A percentile compares a stretch with the other conserved stretches of the same genome.
Evolutionary conservation across 1,140 invertebrate genomes (phyloP).

Genomic region (Coboldia fuscipes): DNA sequence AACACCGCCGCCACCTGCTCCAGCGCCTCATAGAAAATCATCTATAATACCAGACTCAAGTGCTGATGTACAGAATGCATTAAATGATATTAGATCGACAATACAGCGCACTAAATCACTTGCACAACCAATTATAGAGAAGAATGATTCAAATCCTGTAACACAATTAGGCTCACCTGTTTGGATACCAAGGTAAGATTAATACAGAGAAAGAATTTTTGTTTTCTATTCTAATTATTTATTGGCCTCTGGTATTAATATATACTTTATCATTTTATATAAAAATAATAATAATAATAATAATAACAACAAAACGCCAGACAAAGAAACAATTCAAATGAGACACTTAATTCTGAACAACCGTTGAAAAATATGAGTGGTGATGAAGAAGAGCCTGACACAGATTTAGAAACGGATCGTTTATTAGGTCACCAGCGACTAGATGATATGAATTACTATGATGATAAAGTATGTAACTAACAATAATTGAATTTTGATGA

Average conservation of each 20-base stretch:
- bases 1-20: slow-evolving; percentile 17
- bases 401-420: slow-evolving; percentile 73
- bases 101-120: too few species aligned
- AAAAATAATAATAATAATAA: neutral
- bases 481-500: too few species aligned
- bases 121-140: too few species aligned
- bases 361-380: slow-evolving; percentile 17
- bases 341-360: slow-evolving; percentile 7
- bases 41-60: neutral
- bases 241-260: too few species aligned
- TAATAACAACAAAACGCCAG: neutral
- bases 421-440: slow-evolving; percentile 71
- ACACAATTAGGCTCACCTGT: slow-evolving; percentile 11
- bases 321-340: neutral
- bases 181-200: slow-evolving; percentile 16
- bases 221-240: too few species aligned
- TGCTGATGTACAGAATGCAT: slow-evolving; percentile 13
- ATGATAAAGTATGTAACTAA: too few species aligned
- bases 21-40: slow-evolving; percentile 17
- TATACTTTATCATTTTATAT: too few species aligned
- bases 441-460: slow-evolving; percentile 75
- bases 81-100: too few species aligned
- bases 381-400: slow-evolving; percentile 57
- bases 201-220: too few species aligned
- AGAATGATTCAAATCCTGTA: neutral